Conservation (phyloP, 2,888 invertebrate species). For the Scotopteryx bipunctaria region DNA sequence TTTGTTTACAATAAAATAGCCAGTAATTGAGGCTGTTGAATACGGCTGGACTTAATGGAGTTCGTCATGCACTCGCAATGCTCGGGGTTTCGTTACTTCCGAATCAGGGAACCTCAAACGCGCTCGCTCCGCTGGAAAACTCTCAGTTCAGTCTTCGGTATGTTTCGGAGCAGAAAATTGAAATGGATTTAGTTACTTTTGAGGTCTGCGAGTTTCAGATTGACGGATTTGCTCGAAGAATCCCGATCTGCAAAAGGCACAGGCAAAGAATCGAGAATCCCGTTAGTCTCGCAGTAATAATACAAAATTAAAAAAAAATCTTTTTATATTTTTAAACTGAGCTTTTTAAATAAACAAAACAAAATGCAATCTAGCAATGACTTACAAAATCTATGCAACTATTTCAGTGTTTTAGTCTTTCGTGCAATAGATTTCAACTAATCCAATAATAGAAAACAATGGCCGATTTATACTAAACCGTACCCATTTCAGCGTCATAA, state of each 20-base stretch:
- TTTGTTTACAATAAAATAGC: not conserved
- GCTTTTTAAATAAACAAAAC: no score
- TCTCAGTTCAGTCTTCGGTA: slow-evolving; percentile 23
- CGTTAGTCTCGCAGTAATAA: no score
- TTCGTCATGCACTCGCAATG: slow-evolving; percentile 21
- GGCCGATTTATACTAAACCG: slow-evolving; percentile 29
- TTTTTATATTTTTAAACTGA: no score
- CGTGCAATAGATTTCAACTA: slow-evolving; percentile 17
- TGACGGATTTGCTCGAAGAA: slow-evolving; percentile 8
- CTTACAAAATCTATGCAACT: not conserved
- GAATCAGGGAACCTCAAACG: slow-evolving; percentile 33
- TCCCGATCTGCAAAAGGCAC: not conserved
- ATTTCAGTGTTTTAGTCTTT: not conserved
- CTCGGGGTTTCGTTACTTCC: slow-evolving; percentile 25
- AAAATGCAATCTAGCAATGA: no score
- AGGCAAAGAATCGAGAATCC: no score
- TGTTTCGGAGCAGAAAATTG: slow-evolving; percentile 26
- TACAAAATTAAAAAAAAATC: no score
- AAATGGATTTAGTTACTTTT: slow-evolving; percentile 24
- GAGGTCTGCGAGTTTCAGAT: slow-evolving; percentile 9
- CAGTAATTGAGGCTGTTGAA: not conserved
- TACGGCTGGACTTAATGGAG: not conserved
- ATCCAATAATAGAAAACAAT: slow-evolving; percentile 42
- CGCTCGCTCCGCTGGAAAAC: slow-evolving; percentile 34
- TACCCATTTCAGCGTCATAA: slow-evolving; percentile 41